Evolutionary conservation across 2,113 vertebrate species (phyloP), one percentile per base, ranked within the genome.

Genomic region (Notarius lentiginosus): DNA sequence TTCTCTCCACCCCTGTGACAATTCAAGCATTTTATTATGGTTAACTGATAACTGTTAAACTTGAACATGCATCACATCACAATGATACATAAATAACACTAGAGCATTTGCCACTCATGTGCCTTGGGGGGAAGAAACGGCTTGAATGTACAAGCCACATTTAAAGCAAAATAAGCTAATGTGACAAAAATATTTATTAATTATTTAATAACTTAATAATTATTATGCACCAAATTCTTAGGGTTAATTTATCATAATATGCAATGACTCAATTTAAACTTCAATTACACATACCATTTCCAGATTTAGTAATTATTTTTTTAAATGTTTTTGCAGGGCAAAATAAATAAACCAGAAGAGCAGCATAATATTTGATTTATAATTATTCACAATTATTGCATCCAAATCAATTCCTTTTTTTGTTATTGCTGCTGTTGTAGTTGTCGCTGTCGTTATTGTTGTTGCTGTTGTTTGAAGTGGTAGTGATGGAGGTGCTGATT

Each of bases 81-180:
- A 66, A 41, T 79, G n/a, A 66, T 60, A 51, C 72, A 84, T 56
- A 79, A 79, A 79, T 51, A 79, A 66, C 58, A 66, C 4, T 65
- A 34, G 30, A 5, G 73, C 27, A 77, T 77, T 49, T 85, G 18
- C 11, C 41, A 24, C 61, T 79, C 27, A 55, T 18, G 47, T 63
- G 56, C 15, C 11, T 22, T 60, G 8, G 61, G 24, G n/a, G 10
- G 24, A 66, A 34, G 11, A 70, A 55, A 60, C 1, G 0, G 0
- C 61, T 61, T 27, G 22, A 85, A 85, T 80, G 8, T 60, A 65
- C 34, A 60, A 83, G 17, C 10, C 2, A n/a, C 24, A 65, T 15
- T 76, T 76, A 49, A 76, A 47, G 4, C 34, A 84, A 58, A 84
- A 84, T 58, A 72, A 73, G 15, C 7, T 22, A 77, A 10, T 49